phyloP scores from a whole-genome alignment of 2,888 invertebrate species.

The Watsonalla binaria region DNA sequence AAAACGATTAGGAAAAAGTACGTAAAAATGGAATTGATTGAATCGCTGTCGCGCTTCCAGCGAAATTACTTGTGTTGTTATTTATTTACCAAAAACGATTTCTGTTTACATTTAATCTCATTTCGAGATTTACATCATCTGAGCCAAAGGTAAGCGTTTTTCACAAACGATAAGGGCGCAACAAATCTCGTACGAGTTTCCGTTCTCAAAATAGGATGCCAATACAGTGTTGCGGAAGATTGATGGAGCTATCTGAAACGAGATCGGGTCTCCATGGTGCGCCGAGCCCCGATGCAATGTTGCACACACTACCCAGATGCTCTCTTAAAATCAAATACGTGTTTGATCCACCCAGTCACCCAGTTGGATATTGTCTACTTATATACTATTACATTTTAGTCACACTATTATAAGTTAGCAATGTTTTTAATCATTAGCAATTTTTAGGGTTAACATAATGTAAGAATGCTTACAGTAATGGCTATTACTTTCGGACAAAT shows the following conservation, averaged over 20 bases:
- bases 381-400: neutral
- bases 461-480: too few relatives aligned
- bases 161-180: conserved; percentile 35
- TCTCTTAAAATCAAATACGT: conserved; percentile 46
- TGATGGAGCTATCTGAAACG: conserved; percentile 69
- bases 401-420: neutral
- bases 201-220: conserved; percentile 45
- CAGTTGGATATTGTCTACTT: neutral
- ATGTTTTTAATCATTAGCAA: too few relatives aligned
- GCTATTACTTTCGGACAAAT: too few relatives aligned
- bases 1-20: conserved; percentile 18
- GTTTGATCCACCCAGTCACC: conserved; percentile 16
- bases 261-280: conserved; percentile 54
- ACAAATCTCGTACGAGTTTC: conserved; percentile 35
- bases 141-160: conserved; percentile 25
- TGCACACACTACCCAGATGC: conserved; percentile 35
- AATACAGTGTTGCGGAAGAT: conserved; percentile 65
- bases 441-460: too few relatives aligned
- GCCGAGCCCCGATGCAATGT: conserved; percentile 31
- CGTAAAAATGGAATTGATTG: conserved; percentile 11
- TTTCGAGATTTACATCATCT: conserved; percentile 23
- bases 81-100: conserved; percentile 11
- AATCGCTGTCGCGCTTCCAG: neutral
- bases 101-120: conserved; percentile 20
- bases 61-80: neutral